phyloP scores from a whole-genome alignment of 2,797 vertebrate genomes.

The Varecia variegata region DNA sequence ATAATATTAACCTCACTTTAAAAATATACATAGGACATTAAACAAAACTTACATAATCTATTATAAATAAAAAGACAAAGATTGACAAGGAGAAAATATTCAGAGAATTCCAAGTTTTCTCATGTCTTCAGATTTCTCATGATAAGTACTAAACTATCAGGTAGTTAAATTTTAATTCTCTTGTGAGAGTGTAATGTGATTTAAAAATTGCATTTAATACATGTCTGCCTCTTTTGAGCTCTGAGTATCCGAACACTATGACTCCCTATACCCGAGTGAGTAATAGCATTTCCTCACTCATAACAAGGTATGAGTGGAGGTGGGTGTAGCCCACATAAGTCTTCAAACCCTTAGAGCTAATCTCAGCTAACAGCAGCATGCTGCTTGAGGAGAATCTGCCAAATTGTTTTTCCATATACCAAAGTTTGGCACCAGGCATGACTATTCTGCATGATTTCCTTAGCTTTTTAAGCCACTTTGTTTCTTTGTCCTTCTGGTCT shows the following conservation, averaged over 20 bases:
- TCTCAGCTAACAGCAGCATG: not conserved
- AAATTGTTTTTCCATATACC: not conserved
- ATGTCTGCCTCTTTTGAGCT: not conserved
- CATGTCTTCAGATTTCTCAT: slow-evolving; percentile 17
- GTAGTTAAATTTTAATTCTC: not conserved
- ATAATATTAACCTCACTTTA: not conserved
- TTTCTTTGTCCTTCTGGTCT: not conserved
- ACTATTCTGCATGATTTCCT: not conserved
- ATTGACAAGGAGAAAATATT: not conserved
- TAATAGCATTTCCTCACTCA: not conserved
- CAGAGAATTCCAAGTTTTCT: not conserved
- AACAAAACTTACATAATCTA: not conserved
- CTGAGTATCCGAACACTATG: not conserved
- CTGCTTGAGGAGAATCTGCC: not conserved
- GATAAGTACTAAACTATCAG: not conserved
- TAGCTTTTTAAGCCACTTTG: not conserved
- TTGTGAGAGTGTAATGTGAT: not conserved
- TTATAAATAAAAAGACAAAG: not conserved
- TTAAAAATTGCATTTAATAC: not conserved
- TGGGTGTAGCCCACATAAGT: not conserved
- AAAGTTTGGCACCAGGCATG: not conserved
- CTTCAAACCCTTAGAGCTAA: not conserved
- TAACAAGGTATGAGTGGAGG: not conserved
- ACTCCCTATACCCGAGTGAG: not conserved
- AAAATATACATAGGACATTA: not conserved